Conservation (phyloP, 2,113 vertebrate genomes). For the Phylloscopus trochilus region DNA sequence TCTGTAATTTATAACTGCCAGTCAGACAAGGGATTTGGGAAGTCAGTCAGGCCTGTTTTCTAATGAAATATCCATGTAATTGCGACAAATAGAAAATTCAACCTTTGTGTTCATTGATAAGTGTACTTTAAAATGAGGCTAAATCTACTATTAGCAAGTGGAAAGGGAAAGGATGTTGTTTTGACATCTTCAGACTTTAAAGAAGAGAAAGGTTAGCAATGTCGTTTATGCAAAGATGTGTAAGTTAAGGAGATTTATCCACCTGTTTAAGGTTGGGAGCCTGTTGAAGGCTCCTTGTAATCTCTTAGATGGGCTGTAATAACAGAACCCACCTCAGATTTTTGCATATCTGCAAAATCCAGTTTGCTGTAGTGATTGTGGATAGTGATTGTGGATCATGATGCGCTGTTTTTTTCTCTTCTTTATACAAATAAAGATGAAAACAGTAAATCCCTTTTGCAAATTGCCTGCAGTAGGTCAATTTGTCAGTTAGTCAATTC, state of each 20-base stretch:
- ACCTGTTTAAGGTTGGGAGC: background rate
- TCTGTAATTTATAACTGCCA: background rate
- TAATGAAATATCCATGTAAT: background rate
- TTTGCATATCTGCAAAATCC: background rate
- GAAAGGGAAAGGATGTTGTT: background rate
- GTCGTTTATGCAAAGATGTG: background rate
- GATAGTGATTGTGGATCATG: background rate
- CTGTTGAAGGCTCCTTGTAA: background rate
- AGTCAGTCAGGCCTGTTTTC: background rate
- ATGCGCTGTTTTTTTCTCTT: rapidly evolving
- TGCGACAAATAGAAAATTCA: background rate
- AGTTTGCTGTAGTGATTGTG: background rate
- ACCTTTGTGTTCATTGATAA: background rate
- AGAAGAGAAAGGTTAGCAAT: background rate
- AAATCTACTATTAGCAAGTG: background rate
- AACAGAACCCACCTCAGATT: background rate
- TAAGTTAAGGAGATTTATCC: background rate
- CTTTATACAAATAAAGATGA: background rate
- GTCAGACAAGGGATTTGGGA: background rate
- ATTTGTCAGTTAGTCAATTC: background rate
- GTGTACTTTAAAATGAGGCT: background rate
- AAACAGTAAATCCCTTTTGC: background rate
- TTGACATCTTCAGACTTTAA: background rate
- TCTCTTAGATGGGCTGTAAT: background rate
- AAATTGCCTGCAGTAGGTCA: background rate